Percentiles rank a stretch among this genome's conserved stretches.
phyloP scores from a whole-genome alignment of 2,797 vertebrate species.

The Malurus splendens region DNA sequence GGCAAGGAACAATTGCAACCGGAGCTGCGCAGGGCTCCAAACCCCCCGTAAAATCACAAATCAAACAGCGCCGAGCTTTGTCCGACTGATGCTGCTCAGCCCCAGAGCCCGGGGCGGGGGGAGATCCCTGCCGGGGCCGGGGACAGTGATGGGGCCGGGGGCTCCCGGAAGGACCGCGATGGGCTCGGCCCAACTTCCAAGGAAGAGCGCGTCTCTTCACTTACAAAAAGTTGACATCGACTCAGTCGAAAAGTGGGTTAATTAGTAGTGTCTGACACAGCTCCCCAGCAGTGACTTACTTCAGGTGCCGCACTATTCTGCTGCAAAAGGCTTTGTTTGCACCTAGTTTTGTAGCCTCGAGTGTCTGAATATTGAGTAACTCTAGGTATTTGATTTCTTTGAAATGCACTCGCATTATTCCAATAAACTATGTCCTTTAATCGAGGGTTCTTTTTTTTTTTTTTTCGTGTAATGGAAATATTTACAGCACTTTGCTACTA shows the following conservation, averaged over 20 bases:
- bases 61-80: fast-evolving
- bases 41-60: fast-evolving
- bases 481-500: background rate
- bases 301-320: constrained; percentile 47
- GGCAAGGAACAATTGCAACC: fast-evolving
- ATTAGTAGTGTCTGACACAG: constrained; percentile 56
- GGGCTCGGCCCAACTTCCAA: background rate
- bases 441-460: background rate
- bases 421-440: background rate
- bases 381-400: constrained; percentile 31
- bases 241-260: constrained; percentile 66
- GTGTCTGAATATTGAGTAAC: constrained; percentile 52
- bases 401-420: background rate
- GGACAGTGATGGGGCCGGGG: fast-evolving
- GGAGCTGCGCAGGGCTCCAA: fast-evolving
- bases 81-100: background rate
- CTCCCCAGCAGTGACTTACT: constrained; percentile 50
- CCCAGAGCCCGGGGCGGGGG: background rate
- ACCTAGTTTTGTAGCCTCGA: constrained; percentile 15
- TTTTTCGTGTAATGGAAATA: constrained; percentile 14
- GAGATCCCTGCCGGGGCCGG: no score
- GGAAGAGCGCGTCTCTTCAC: background rate
- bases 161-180: fast-evolving
- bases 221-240: constrained; percentile 45
- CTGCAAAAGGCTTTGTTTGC: constrained; percentile 48